Conservation (phyloP, 2,797 vertebrate genomes). For the Artibeus lituratus region DNA sequence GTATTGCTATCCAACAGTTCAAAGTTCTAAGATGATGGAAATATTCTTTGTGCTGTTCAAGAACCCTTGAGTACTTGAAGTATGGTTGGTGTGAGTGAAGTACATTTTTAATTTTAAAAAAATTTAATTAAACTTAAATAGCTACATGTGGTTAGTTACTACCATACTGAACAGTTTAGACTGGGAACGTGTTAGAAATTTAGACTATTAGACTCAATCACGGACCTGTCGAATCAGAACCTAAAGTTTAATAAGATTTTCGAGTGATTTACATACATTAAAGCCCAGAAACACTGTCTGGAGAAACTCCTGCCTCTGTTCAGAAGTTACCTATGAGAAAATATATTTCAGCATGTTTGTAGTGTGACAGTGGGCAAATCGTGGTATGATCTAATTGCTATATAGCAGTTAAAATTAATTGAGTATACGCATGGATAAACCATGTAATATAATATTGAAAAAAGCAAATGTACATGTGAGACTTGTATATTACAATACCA, state of each 20-base stretch:
- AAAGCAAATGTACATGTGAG: not conserved
- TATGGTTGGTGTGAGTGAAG: not conserved
- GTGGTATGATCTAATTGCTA: not conserved
- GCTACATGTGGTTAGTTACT: not conserved
- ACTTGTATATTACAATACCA: not conserved
- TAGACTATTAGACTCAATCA: not conserved
- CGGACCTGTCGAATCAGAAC: not conserved
- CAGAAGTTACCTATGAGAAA: not conserved
- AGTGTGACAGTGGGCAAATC: not conserved
- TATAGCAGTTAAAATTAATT: not conserved
- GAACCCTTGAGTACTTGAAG: not conserved
- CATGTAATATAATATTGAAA: not conserved
- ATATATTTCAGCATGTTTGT: not conserved
- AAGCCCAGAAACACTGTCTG: not conserved
- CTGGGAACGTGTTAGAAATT: not conserved
- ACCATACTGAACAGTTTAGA: not conserved
- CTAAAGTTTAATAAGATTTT: not conserved
- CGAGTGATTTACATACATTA: not conserved
- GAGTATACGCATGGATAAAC: not conserved
- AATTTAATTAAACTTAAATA: not conserved
- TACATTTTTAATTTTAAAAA: not conserved
- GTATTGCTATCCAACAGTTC: not conserved
- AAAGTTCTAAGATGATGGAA: not conserved
- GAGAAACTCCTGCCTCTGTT: not conserved
- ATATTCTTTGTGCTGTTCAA: not conserved